phyloP scores from a whole-genome alignment of 2,113 vertebrate genomes.

The Sprattus sprattus region DNA sequence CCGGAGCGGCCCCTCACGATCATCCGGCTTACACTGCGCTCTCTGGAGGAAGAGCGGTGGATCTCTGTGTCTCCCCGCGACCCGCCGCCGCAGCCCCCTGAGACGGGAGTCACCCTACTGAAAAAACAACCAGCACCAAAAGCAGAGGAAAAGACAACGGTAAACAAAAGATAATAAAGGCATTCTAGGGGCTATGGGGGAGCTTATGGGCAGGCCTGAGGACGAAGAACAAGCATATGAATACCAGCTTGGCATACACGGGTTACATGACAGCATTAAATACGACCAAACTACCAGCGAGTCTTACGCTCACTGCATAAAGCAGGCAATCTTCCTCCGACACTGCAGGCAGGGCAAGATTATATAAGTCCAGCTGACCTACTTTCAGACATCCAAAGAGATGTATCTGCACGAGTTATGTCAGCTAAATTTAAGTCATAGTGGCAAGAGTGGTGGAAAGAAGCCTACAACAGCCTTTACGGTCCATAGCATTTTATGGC shows the following conservation, averaged over 20 bases:
- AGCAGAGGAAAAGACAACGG: neutral
- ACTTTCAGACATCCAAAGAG: neutral
- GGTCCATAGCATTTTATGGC: neutral
- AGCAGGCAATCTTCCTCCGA: neutral
- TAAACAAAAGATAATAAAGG: neutral
- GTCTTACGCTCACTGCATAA: neutral
- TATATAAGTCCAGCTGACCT: neutral
- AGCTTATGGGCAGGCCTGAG: neutral
- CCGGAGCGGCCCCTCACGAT: constrained; percentile 66
- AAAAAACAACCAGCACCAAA: neutral
- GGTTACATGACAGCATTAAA: neutral
- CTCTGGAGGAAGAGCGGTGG: constrained; percentile 69
- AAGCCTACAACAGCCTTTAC: neutral
- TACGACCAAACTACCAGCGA: neutral
- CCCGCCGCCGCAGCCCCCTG: constrained; percentile 38
- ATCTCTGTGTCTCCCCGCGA: constrained; percentile 57
- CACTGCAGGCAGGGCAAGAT: neutral
- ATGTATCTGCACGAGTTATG: neutral
- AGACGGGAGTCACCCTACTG: constrained; percentile 69
- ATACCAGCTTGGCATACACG: neutral
- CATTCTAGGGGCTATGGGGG: neutral
- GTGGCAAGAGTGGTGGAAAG: neutral
- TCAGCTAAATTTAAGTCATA: neutral
- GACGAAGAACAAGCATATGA: neutral
- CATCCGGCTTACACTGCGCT: constrained; percentile 58